Evolutionary conservation across 2,797 vertebrate species (phyloP).

Genomic region (Alca torda): DNA sequence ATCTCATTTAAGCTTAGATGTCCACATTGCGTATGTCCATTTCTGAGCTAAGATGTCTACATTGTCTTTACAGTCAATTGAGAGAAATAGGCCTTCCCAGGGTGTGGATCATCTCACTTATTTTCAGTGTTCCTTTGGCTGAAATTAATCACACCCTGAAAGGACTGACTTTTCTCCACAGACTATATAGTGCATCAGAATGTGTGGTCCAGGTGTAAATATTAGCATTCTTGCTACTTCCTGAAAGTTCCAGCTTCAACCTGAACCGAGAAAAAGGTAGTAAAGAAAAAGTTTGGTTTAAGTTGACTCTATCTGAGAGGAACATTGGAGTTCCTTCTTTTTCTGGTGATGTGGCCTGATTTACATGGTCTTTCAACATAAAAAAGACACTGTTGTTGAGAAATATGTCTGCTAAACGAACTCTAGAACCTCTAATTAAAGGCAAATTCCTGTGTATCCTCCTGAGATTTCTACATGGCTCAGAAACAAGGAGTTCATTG

Average conservation of each 20-base stretch:
- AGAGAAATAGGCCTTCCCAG: neutral
- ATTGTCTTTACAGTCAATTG: neutral
- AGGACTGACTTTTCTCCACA: neutral
- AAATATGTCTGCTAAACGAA: slow-evolving; percentile 40
- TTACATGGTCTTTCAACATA: neutral
- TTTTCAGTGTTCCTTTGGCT: neutral
- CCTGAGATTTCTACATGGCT: slow-evolving; percentile 7
- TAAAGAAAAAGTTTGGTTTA: neutral
- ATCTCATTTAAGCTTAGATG: neutral
- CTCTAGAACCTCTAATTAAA: slow-evolving; percentile 40
- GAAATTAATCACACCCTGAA: neutral
- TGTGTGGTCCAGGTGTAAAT: neutral
- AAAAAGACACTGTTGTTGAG: slow-evolving; percentile 2
- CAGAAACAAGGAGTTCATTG: slow-evolving; percentile 5
- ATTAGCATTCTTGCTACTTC: neutral
- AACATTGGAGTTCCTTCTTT: neutral
- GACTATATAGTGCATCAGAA: neutral
- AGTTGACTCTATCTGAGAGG: neutral
- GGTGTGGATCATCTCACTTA: neutral
- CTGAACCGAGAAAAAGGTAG: neutral
- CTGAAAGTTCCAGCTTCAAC: neutral
- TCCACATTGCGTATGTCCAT: neutral
- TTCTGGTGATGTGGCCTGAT: neutral
- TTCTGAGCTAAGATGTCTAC: neutral
- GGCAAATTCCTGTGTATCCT: slow-evolving; percentile 27